phyloP scores from a whole-genome alignment of 2,888 invertebrate species.

The Meghimatium bilineatum region DNA sequence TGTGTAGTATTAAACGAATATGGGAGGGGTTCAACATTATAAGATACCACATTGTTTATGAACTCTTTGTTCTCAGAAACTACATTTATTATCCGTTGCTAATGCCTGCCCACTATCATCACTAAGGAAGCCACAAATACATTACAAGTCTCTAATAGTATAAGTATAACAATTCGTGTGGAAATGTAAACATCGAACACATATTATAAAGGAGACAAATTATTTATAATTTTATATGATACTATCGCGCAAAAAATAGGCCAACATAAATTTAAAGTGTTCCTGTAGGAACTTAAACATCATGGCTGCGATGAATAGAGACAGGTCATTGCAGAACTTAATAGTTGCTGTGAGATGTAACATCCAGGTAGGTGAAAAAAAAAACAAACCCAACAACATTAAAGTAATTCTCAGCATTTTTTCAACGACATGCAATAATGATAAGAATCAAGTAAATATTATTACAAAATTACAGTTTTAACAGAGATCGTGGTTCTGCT shows the following conservation, averaged over 20 bases:
- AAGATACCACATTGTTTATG: not conserved
- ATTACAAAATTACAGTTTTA: too few species aligned
- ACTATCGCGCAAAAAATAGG: not conserved
- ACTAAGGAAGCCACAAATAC: slow-evolving; percentile 49
- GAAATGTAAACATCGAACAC: not conserved
- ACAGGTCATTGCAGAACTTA: not conserved
- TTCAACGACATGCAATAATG: not conserved
- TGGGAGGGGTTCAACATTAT: too few species aligned
- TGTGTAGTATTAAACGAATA: too few species aligned
- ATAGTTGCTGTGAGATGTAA: slow-evolving; percentile 30
- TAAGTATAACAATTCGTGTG: not conserved
- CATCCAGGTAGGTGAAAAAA: slow-evolving; percentile 19
- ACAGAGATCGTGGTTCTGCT: too few species aligned
- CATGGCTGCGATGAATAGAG: slow-evolving; percentile 37
- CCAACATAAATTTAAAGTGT: not conserved
- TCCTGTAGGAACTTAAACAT: not conserved
- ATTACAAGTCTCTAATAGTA: not conserved
- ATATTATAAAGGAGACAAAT: not conserved
- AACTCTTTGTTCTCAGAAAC: slow-evolving; percentile 7
- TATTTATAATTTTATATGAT: not conserved
- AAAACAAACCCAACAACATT: not conserved
- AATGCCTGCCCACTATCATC: slow-evolving; percentile 38
- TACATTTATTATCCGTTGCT: slow-evolving; percentile 36
- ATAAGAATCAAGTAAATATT: not conserved
- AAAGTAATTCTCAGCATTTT: not conserved